phyloP scores from a whole-genome alignment of 2,113 vertebrate genomes.

The Alaudala cheleensis region DNA sequence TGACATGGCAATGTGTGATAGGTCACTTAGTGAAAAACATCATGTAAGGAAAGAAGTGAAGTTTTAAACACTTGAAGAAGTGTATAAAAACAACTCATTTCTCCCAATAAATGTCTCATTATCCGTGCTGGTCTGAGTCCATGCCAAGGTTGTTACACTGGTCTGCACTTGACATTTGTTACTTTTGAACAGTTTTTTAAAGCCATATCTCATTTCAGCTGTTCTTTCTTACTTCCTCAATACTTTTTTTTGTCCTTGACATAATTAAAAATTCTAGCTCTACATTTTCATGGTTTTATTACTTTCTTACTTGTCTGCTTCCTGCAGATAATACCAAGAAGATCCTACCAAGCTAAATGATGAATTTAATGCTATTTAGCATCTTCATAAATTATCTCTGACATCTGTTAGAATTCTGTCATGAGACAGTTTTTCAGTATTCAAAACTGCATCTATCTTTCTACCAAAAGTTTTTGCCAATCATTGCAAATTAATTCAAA shows the following conservation, averaged over 20 bases:
- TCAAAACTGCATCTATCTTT: background rate
- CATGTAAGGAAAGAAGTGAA: background rate
- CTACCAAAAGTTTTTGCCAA: background rate
- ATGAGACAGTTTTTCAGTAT: background rate
- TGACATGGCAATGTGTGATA: too few species aligned
- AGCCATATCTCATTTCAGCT: background rate
- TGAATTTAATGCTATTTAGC: background rate
- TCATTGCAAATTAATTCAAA: background rate
- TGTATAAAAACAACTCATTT: background rate
- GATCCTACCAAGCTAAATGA: background rate
- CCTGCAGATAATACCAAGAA: background rate
- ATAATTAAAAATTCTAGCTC: background rate
- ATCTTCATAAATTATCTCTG: background rate
- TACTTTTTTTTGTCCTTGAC: background rate
- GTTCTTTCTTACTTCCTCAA: background rate
- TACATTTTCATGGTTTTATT: background rate
- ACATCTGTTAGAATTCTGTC: background rate
- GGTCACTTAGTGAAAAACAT: too few species aligned
- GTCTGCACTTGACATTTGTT: background rate
- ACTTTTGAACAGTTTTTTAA: background rate
- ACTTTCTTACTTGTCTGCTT: background rate
- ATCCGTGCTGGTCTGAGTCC: background rate
- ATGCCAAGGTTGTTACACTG: accelerated
- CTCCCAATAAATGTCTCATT: background rate
- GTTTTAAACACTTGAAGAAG: background rate